Base-by-base conservation (phyloP, 2,797 vertebrate genomes). In the Sebastes kiyomatsui region DNA sequence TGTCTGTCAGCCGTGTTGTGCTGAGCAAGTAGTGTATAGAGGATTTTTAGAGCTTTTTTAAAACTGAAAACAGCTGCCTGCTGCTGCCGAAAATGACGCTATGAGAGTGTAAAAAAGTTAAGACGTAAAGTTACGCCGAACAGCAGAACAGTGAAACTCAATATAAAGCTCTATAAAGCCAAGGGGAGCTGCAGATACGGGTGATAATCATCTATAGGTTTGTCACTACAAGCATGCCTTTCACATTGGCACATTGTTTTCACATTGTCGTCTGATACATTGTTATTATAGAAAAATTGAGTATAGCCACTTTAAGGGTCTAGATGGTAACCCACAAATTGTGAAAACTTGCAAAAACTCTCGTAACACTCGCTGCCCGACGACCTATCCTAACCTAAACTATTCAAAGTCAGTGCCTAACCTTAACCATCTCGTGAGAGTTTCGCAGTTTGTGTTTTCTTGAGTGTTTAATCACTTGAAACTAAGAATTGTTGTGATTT, bases 291-390 rank as follows among this genome's bases (percentile, higher is more conserved):
- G 5, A 55, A 55, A 55, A 0, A 55, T 23, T 0, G 2, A 55
- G 22, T 23, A 55, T 7, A 55, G 54, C 1, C 54, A 55, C 2
- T 55, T 55, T 13, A 12, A 55, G 54, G 16, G 42, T 46, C 42
- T 46, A 18, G 42, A 46, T 18, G 42, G 42, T 46, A 46, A 18
- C 42, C 3, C 6, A 1, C 42, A 46, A 46, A 46, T 46, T 46
- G 42, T 46, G 42, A 46, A 46, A 46, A 46, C 42, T 7, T 46
- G 16, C 16, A 46, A 46, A 46, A 46, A 4, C 42, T 46, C 16
- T 18, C 0, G 16, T 0, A 16, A 42, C 0, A 46, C 42, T 46
- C 16, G 1, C 42, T 46, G 35, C 35, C 35, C 13, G 13, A 38
- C 35, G 35, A 14, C 0, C 5, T 38, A 14, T 38, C 35, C 35